These are phyloP conservation scores for Piprites chloris DNA, from an alignment of 2,113 vertebrate species.

Conservation along the genomic window DNA sequence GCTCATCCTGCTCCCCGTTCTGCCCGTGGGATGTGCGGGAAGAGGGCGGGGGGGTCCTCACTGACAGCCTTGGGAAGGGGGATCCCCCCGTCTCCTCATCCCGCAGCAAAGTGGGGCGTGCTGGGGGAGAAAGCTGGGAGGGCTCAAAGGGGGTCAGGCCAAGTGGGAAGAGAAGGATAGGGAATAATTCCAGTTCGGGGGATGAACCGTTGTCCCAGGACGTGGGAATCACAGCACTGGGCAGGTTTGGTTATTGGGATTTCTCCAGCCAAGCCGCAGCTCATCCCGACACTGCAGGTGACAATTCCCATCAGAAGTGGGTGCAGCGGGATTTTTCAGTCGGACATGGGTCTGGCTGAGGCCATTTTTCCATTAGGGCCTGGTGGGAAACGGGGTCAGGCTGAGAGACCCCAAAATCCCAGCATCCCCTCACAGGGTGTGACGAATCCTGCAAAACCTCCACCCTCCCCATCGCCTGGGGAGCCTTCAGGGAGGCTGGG, in stretches of 20 bases:
- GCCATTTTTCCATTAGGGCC: background rate
- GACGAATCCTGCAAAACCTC: background rate
- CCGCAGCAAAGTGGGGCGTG: too few species aligned
- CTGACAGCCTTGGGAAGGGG: background rate
- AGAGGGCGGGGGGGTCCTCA: background rate
- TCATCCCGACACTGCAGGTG: background rate
- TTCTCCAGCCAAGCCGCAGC: background rate
- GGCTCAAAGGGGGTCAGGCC: too few species aligned
- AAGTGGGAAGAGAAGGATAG: too few species aligned
- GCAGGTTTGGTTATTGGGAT: background rate
- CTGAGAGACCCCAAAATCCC: rapidly evolving
- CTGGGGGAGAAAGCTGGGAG: background rate
- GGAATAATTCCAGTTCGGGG: background rate
- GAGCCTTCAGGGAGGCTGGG: background rate
- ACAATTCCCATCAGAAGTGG: rapidly evolving
- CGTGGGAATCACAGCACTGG: background rate
- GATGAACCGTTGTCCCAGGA: background rate
- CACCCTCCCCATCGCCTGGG: background rate
- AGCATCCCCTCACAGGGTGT: rapidly evolving
- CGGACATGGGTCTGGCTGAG: rapidly evolving
- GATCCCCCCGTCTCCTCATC: too few species aligned
- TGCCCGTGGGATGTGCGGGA: too few species aligned
- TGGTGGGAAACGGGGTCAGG: background rate
- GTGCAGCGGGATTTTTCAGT: background rate
- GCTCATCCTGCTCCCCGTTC: background rate